Percentiles rank a stretch among this genome's conserved stretches.
Evolutionary conservation across 2,113 vertebrate genomes (phyloP).

Genomic region (Gopherus evgoodei): DNA sequence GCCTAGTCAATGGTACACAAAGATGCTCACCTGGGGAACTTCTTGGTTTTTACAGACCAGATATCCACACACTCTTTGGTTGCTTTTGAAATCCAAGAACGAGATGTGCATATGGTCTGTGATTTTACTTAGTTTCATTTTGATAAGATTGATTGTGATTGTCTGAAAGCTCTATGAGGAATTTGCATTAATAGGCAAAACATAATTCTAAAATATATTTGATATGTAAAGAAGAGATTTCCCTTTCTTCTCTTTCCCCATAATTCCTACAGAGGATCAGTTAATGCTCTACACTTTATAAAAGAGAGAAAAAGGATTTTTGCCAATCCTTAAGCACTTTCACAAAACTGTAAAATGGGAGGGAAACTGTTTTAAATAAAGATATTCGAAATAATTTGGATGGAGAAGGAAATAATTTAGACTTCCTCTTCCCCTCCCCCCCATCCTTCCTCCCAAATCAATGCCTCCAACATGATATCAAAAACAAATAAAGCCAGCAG

Average conservation of each 20-base stretch:
- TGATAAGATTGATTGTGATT: neutral
- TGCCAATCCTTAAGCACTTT: neutral
- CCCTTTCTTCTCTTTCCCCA: neutral
- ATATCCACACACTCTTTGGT: rapidly evolving
- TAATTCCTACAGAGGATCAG: neutral
- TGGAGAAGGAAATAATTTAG: neutral
- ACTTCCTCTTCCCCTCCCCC: neutral
- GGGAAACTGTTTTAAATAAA: neutral
- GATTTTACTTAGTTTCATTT: neutral
- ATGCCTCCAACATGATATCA: neutral
- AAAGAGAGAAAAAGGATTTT: neutral
- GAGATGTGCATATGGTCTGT: neutral
- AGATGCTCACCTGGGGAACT: neutral
- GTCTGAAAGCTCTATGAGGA: neutral
- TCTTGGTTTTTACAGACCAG: neutral
- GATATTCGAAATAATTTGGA: neutral
- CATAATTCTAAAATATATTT: neutral
- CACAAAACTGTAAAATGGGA: neutral
- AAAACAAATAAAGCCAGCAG: neutral
- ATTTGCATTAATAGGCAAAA: neutral
- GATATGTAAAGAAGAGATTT: neutral
- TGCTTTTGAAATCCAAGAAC: neutral
- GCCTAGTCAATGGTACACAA: neutral
- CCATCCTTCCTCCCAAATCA: neutral
- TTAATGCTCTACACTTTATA: neutral